phyloP scores from a whole-genome alignment of 1,140 invertebrate genomes.

The Spodoptera litura region DNA sequence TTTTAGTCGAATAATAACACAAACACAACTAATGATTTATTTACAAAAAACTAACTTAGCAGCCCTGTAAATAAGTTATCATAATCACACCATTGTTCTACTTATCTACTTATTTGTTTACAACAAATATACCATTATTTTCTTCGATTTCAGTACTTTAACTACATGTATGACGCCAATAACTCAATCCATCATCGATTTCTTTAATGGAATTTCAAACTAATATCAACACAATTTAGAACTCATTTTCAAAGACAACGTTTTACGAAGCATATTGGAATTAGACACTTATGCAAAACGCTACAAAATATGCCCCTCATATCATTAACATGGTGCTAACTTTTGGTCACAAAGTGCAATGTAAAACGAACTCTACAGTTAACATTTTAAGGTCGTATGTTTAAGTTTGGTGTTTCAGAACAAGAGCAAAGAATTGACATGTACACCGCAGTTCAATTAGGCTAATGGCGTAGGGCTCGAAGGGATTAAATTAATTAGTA shows the following conservation, averaged over 20 bases:
- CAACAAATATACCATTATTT: background rate
- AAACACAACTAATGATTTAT: conserved; percentile 20
- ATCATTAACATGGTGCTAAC: conserved; percentile 74
- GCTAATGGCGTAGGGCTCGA: conserved; percentile 83
- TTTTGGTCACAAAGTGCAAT: conserved; percentile 41
- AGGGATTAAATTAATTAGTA: conserved; percentile 86
- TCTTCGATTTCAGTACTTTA: background rate
- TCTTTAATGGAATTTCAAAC: background rate
- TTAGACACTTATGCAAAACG: conserved; percentile 78
- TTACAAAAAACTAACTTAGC: background rate
- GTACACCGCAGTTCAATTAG: conserved; percentile 86
- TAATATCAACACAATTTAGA: background rate
- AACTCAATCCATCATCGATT: conserved; percentile 13
- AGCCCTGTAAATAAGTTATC: conserved; percentile 17
- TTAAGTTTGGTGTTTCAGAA: conserved; percentile 46
- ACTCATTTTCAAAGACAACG: conserved; percentile 3
- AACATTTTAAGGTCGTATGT: conserved; percentile 55
- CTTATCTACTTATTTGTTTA: conserved; percentile 18
- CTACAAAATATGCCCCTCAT: conserved; percentile 75
- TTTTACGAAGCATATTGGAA: conserved; percentile 27
- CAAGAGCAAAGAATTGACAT: conserved; percentile 84
- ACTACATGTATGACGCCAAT: background rate
- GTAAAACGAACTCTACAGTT: conserved; percentile 46
- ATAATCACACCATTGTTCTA: conserved; percentile 3
- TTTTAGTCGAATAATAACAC: background rate